Evolutionary conservation across 64 coral and sea anemone species (phyloP), one percentile per base, ranked within the genome.

Genomic region (Acropora tenuis): DNA sequence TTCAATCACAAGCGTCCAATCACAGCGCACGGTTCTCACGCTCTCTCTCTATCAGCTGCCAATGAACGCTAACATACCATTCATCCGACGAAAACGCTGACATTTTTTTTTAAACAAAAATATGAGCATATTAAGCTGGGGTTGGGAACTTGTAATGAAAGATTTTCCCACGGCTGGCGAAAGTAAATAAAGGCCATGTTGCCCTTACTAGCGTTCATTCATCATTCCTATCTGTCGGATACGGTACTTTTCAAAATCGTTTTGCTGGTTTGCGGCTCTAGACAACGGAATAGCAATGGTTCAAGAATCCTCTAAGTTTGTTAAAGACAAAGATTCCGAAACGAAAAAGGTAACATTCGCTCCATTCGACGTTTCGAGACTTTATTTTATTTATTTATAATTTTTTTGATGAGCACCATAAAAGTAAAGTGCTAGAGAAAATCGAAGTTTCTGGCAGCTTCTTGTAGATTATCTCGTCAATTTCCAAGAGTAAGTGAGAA

Each of bases 141-240:
- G 61, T 85, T 85, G 82, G 82, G 82, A 85, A 85, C 82, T 71
- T 17, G 65, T 43, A 71, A 63, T 16, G 17, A 85, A 46, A 68
- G 82, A 85, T 85, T 85, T 85, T 85, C 82, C 82, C 82, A 85
- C 82, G 82, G 82, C 82, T 85, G 44, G 65, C 44, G 30, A 71
- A 85, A 68, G 82, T 85, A 85, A 85, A 85, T 85, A 85, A 85
- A 85, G 47, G 17, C 16, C 82, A 43, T 45, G 20, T 69, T 44
- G 17, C 2, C 63, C 6, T 2, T 17, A 8, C 45, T 85, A 19
- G 47, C 45, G 43, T 85, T 85, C 82, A 85, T 85, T 85, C 72
- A 65, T 85, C 82, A 49, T 16, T 49, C 30, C 47, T 7, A 1
- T 48, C 7, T 15, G 82, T 48, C 9, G 16, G 10, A 43, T 16